Percentiles rank a stretch among this genome's conserved stretches.
Evolutionary conservation across 2,113 vertebrate species (phyloP).

Genomic region (Salvator merianae): DNA sequence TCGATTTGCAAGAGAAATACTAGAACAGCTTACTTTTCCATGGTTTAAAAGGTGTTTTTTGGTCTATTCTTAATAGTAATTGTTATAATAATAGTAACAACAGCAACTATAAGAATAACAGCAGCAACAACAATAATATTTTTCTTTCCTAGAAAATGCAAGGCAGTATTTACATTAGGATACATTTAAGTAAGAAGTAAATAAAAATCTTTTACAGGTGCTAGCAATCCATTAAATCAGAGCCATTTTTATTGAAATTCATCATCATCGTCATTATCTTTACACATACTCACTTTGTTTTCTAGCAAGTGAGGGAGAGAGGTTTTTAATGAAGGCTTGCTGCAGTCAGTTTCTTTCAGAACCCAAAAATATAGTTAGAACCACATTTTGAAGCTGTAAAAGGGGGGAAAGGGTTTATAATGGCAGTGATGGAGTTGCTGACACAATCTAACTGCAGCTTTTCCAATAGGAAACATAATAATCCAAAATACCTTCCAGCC

Average conservation of each 20-base stretch:
- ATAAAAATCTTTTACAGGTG: background rate
- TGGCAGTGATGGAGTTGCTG: background rate
- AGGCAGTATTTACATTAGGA: too few species aligned
- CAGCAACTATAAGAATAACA: too few species aligned
- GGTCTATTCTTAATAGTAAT: too few species aligned
- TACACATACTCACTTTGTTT: too few species aligned
- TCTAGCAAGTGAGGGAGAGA: too few species aligned
- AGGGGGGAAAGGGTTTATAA: background rate
- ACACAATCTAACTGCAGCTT: background rate
- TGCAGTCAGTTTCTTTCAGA: background rate
- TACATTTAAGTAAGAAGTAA: background rate
- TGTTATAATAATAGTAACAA: too few species aligned
- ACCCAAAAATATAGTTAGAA: slow-evolving; percentile 2
- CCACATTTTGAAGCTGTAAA: slow-evolving; percentile 1
- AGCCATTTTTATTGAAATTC: background rate
- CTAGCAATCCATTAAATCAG: background rate
- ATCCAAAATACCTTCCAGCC: background rate
- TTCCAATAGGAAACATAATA: background rate
- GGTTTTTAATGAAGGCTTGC: background rate
- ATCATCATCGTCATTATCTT: background rate
- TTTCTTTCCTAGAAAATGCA: too few species aligned
- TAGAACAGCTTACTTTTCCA: background rate
- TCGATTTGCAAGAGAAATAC: background rate
- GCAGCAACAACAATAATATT: too few species aligned
- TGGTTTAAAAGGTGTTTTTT: background rate